A percentile compares a stretch with the other conserved stretches of the same genome.
phyloP scores from a whole-genome alignment of 2,888 invertebrate species.

The Hydriomena furcata region DNA sequence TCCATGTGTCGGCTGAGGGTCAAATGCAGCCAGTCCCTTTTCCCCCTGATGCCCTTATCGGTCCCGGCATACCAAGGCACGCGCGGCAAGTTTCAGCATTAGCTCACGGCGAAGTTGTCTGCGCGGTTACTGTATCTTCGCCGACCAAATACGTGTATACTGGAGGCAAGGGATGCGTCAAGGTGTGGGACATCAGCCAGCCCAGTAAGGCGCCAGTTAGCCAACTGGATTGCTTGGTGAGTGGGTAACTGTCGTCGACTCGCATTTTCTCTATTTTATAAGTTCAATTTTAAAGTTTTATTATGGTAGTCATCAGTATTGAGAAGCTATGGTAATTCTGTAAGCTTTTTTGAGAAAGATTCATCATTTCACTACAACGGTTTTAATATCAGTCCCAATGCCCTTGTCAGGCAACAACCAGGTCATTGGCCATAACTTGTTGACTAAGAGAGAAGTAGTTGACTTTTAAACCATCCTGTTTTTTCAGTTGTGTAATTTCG shows the following conservation, averaged over 20 bases:
- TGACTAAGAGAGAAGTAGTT: too few species aligned
- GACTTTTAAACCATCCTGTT: background rate
- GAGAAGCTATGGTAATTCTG: too few species aligned
- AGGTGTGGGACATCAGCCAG: slow-evolving; percentile 98
- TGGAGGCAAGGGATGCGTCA: slow-evolving; percentile 98
- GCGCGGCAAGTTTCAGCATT: slow-evolving; percentile 96
- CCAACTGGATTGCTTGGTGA: slow-evolving; percentile 95
- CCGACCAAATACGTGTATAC: slow-evolving; percentile 97
- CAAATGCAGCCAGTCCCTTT: slow-evolving; percentile 97
- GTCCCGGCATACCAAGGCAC: slow-evolving; percentile 96
- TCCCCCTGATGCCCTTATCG: slow-evolving; percentile 96
- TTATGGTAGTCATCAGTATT: too few species aligned
- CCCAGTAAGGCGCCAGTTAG: slow-evolving; percentile 95
- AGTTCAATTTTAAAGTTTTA: background rate
- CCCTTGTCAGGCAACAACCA: too few species aligned
- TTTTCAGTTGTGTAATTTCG: background rate
- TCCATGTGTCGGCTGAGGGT: slow-evolving; percentile 95
- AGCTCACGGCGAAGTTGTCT: slow-evolving; percentile 97
- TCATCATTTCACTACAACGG: too few species aligned
- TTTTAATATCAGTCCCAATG: too few species aligned
- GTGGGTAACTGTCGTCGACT: slow-evolving; percentile 79
- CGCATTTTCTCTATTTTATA: slow-evolving; percentile 33
- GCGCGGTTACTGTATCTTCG: slow-evolving; percentile 97
- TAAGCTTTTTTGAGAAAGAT: too few species aligned
- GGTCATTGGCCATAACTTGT: too few species aligned